Conservation (phyloP, 30 jellyfish, hydroid and myxozoan species). For the Chironex yamaguchii region DNA sequence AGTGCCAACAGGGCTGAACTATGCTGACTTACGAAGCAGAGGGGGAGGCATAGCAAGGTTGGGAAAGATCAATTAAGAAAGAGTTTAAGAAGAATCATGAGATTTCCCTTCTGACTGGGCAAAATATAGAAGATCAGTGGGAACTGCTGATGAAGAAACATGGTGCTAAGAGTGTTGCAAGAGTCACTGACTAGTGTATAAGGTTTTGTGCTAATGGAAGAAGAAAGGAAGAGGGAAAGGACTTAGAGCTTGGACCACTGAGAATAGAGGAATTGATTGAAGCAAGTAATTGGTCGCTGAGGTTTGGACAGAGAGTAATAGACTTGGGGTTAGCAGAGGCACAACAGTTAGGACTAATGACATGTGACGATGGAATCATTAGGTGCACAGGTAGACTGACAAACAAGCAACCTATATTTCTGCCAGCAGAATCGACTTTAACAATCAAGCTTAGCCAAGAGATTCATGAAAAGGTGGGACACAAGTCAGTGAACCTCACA, state of each 20-base stretch:
- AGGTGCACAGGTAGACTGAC: slow-evolving; percentile 21
- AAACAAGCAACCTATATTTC: not conserved
- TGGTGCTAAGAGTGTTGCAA: no score
- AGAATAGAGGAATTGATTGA: slow-evolving; percentile 22
- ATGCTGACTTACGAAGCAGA: slow-evolving; percentile 14
- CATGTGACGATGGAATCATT: slow-evolving; percentile 2
- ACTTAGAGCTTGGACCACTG: no score
- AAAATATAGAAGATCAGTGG: no score
- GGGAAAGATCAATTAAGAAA: slow-evolving; percentile 6
- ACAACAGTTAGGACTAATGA: slow-evolving; percentile 11
- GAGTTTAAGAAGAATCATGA: no score
- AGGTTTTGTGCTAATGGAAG: no score
- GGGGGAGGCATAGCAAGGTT: not conserved
- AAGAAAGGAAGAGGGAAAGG: no score
- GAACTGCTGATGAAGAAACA: no score
- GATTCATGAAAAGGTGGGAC: slow-evolving; percentile 1
- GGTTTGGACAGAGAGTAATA: no score
- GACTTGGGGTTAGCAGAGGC: no score
- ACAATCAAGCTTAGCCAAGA: not conserved
- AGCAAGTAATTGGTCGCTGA: no score
- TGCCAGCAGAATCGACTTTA: not conserved
- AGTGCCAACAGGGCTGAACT: not conserved
- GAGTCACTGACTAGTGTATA: no score
- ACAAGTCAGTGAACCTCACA: not conserved
- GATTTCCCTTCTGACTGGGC: no score